Evolutionary conservation across 2,888 invertebrate genomes (phyloP), one percentile per base, ranked within the genome.

Genomic region (Bugula neritina): DNA sequence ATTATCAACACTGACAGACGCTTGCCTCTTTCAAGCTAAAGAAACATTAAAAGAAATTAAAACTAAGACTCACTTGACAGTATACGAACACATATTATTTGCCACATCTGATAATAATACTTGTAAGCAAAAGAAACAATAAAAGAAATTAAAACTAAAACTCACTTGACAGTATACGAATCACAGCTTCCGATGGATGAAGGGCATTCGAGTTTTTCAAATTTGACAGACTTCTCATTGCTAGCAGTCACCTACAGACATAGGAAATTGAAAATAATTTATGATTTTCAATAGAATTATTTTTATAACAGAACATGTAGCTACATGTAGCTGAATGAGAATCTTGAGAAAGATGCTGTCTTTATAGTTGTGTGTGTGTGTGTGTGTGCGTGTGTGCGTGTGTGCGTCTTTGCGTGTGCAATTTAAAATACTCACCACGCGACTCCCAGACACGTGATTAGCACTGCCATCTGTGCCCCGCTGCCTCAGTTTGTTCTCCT

Each of bases 111-210:
- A n/a, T n/a, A n/a, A n/a, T n/a, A n/a, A n/a, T n/a, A n/a, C n/a
- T n/a, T n/a, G n/a, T n/a, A n/a, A n/a, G n/a, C n/a, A 10, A 52
- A 17, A 52, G 52, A 21, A 52, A 52, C 52, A 52, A 21, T 52
- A 52, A 52, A 52, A 52, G 52, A 52, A 52, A 52, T 17, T 52
- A 52, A 52, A n/a, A n/a, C n/a, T n/a, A n/a, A n/a, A n/a, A n/a
- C n/a, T n/a, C n/a, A n/a, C n/a, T n/a, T n/a, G 31, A 63, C 10
- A 13, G 29, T 34, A 5, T 25, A 63, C 29, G 2, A 2, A 34
- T 63, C 63, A 63, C 63, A 63, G 34, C 31, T 63, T 63, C 63
- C 63, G 31, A 63, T 63, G 31, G 34, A 2, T 5, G 29, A 27
- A 2, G 31, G 29, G 10, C 31, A 13, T 5, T 63, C 17, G 31